Evolutionary conservation across 2,888 invertebrate species (phyloP), one percentile per base, ranked within the genome.

Genomic region (Aleiodes alternator): DNA sequence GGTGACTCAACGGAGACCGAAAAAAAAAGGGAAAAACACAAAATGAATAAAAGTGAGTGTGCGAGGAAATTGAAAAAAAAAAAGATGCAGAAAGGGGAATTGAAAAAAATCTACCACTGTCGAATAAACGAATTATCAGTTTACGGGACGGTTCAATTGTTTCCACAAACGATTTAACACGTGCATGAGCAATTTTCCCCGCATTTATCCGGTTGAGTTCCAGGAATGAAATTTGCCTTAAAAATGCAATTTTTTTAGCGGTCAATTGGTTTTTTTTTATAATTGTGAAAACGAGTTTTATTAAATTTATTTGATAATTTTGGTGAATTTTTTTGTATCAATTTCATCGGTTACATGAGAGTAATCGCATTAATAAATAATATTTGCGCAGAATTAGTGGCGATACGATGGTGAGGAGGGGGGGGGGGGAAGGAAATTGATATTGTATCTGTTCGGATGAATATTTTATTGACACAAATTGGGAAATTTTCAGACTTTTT

Each of bases 61-160:
- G 59, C 29, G 34, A 61, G 23, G 50, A 34, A 57, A 53, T 50
- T 5, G 14, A 31, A 61, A 72, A 51, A 64, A 64, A 43, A 23
- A 23, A 48, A 43, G 48, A 11, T 5, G 38, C 34, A 61, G 14
- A 12, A 61, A 61, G 12, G 9, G 50, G 59, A 48, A 57, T 69
- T 29, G 69, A 14, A 38, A 66, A 38, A 64, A 53, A 70, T 48
- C 57, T 59, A 50, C 69, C 53, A 61, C 38, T 70, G 66, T 66
- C 66, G 71, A 59, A 71, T 75, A 75, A 75, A 72, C 75, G 68
- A 75, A 75, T 75, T 72, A 75, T 75, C 75, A 75, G 71, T 75
- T 75, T 75, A 38, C 57, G 66, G 66, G 68, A 56, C 68, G 53
- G 75, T 70, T 70, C 64, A 70, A 75, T 75, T 75, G 68, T 56